A percentile compares a stretch with the other conserved stretches of the same genome.
These are phyloP conservation scores for Rhadina sibilatrix DNA, from an alignment of 2,113 vertebrate genomes.

Conservation along the genomic window DNA sequence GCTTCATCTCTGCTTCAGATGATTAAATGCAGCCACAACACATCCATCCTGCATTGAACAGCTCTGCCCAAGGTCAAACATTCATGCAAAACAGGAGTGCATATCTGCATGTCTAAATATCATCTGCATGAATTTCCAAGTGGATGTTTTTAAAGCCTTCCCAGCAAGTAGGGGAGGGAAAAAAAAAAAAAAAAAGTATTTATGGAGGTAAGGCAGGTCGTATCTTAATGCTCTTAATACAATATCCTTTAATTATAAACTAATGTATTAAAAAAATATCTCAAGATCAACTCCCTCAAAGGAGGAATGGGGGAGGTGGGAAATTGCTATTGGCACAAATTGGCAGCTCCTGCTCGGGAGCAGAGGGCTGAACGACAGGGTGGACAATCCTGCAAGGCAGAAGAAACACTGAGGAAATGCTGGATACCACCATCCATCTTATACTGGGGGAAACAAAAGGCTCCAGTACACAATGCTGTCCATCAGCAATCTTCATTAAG, in stretches of 20 bases:
- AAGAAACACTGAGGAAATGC: neutral
- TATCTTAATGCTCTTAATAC: constrained; percentile 5
- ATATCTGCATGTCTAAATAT: constrained; percentile 63
- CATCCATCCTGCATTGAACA: constrained; percentile 62
- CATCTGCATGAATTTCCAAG: constrained; percentile 47
- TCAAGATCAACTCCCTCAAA: neutral
- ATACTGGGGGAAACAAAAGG: constrained; percentile 16
- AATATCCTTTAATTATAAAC: constrained; percentile 44
- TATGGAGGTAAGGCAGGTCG: constrained; percentile 29
- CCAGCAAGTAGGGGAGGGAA: neutral
- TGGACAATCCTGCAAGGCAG: neutral
- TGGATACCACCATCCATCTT: neutral
- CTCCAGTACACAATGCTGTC: neutral
- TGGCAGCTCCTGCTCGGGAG: constrained; percentile 23
- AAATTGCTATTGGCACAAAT: constrained; percentile 23
- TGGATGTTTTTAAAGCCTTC: constrained; percentile 28
- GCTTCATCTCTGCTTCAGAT: constrained; percentile 62
- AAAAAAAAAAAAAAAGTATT: constrained; percentile 3
- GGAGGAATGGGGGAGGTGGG: neutral
- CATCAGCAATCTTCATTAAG: constrained; percentile 45
- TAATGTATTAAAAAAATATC: neutral
- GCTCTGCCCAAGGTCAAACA: constrained; percentile 75
- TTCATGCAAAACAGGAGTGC: constrained; percentile 64
- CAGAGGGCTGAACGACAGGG: neutral
- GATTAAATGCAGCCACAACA: constrained; percentile 70